Evolutionary conservation across 2,113 vertebrate species (phyloP), one percentile per base, ranked within the genome.

Genomic region (Bubo blakistoni): DNA sequence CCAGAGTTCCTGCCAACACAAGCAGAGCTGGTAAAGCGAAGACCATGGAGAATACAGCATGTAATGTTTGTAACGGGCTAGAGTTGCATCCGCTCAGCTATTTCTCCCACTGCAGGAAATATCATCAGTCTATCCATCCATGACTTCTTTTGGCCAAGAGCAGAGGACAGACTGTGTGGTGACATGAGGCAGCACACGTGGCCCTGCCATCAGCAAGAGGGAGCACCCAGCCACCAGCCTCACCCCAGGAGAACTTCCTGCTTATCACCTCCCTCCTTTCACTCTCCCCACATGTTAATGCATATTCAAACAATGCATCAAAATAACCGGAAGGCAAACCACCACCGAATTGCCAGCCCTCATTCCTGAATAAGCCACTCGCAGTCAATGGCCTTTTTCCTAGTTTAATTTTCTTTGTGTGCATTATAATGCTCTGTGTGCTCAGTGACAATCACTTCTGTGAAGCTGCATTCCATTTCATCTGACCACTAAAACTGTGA

Each of bases 381-480:
- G 42, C 54, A 95, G 59, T 65, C 78, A 69, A 88, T 81, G 86
- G 87, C 58, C 47, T 96, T 94, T 90, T 89, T 71, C 61, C 71
- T 62, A 51, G 44, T 89, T 71, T 94, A 91, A 95, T 90, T 89
- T 94, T 92, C 92, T 97, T 88, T 88, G 52, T 55, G 79, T 13
- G 3, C 51, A 54, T 69, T 88, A 55, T 63, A 89, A 54, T 52
- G 62, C 54, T 91, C 73, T 62, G 57, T 69, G 71, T 73, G 86
- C 59, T 86, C 42, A 79, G 92, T 98, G 98, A 98, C 97, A 97
- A 97, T 97, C 98, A 98, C 98, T 98, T 98, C 98, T 81, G 98
- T 85, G 90, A 98, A 98, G 98, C 98, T 98, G 98, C 97, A 97
- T 99, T 98, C 97, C 98, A 98, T 98, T 98, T 98, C 97, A 98